Base-by-base conservation (phyloP, 1,140 invertebrate species). In the Leucophenga varia region DNA sequence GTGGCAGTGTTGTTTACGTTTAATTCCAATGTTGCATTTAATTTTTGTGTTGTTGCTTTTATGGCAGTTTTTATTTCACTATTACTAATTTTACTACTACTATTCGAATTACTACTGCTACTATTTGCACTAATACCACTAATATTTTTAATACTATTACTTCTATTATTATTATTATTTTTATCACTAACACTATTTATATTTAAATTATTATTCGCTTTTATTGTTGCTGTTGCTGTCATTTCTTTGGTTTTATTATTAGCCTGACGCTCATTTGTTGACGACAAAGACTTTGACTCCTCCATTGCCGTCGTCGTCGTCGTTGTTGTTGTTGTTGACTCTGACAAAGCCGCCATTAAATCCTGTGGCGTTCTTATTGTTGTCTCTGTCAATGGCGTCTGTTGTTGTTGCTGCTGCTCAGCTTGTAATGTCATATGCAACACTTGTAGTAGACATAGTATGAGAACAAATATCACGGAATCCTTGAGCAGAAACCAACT, bases 401-500 rank as follows among this genome's bases (percentile, higher is more conserved):
- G 22, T 25, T 10, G 22, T 10, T 10, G 22, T 25, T 10, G 22
- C 22, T 25, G 22, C 22, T 5, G 5, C 22, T 25, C 22, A 6
- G 22, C 10, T 10, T 25, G 22, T 10, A 25, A 10, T 25, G 31
- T 14, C 31, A 34, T 34, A 5, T 34, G 8, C 31, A 34, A 14
- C 31, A 34, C 9, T 14, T 34, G 31, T n/a, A 49, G 9, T 3
- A 47, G 31, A 37, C 52, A 54, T 43, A 54, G 46, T 12, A 47
- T 32, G 8, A 54, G 20, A n/a, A 51, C 47, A 32, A 54, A 52
- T 31, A 54, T 52, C 21, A 55, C 48, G 20, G 65, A 51, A 43
- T 55, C 50, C 13, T 55, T 55, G 36, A 54, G 43, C 10, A 48
- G 43, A 45, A 36, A 52, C 50, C 49, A 61, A 56, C 49, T 63